Percentiles rank a stretch among this genome's conserved stretches.
Evolutionary conservation across 2,113 vertebrate genomes (phyloP).

Genomic region (Odobenus rosmarus): DNA sequence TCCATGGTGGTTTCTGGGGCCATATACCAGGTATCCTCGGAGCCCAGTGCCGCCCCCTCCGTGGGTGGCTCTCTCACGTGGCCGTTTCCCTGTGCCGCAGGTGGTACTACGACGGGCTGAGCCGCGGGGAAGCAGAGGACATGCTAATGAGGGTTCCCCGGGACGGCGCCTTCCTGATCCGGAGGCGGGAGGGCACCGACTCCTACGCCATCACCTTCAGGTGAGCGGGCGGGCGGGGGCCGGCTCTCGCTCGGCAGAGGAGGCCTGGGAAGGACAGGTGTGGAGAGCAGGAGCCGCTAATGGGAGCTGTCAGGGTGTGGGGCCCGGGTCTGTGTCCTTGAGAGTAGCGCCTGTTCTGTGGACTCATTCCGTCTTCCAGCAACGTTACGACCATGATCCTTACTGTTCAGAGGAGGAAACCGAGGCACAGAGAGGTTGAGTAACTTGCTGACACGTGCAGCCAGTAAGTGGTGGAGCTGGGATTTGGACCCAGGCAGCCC

Average conservation of each 20-base stretch:
- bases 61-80: neutral
- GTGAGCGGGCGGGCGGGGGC: slow-evolving; percentile 77
- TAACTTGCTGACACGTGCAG: neutral
- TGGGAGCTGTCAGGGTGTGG: fast-evolving
- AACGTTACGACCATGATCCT: fast-evolving
- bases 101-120: slow-evolving; percentile 97
- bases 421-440: neutral
- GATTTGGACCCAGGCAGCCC: neutral
- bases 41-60: neutral
- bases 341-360: fast-evolving
- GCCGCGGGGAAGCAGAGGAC: slow-evolving; percentile 96
- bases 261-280: neutral
- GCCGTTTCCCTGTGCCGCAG: slow-evolving; percentile 76
- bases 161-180: slow-evolving; percentile 97
- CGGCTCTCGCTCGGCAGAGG: neutral
- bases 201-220: slow-evolving; percentile 98
- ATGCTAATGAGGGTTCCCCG: slow-evolving; percentile 96
- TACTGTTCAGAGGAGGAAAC: neutral
- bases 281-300: fast-evolving
- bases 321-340: neutral
- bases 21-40: fast-evolving
- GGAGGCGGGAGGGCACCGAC: slow-evolving; percentile 92
- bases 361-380: neutral
- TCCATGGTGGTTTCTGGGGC: neutral
- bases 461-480: neutral